A percentile compares a stretch with the other conserved stretches of the same genome.
phyloP scores from a whole-genome alignment of 2,113 vertebrate species.

The Callaeas wilsoni region DNA sequence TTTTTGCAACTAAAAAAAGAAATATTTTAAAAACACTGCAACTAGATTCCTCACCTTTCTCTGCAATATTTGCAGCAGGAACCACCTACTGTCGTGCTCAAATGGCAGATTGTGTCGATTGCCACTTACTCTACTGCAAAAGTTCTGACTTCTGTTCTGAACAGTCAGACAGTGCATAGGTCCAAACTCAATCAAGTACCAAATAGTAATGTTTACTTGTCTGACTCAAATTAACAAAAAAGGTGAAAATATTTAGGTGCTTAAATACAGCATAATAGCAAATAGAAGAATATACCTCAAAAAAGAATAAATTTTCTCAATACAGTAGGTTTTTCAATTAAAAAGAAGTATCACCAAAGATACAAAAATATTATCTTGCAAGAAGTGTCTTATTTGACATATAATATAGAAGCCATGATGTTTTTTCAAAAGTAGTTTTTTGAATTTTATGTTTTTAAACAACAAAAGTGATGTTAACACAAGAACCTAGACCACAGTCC shows the following conservation, averaged over 20 bases:
- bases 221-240: neutral
- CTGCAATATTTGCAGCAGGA: neutral
- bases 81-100: neutral
- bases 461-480: neutral
- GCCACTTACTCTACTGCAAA: neutral
- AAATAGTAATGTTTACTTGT: neutral
- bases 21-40: neutral
- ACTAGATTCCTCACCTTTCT: neutral
- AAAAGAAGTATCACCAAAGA: neutral
- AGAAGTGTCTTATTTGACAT: neutral
- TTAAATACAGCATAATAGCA: neutral
- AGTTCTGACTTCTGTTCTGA: neutral
- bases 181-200: neutral
- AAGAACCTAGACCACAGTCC: neutral
- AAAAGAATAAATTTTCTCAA: neutral
- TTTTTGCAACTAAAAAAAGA: neutral
- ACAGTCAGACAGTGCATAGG: neutral
- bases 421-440: neutral
- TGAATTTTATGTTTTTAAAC: neutral
- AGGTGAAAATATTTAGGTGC: neutral
- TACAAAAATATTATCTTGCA: neutral
- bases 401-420: neutral
- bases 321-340: neutral
- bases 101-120: neutral
- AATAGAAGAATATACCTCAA: neutral